These are phyloP conservation scores for Hexactinellida sp. DNA, from an alignment of 37 sponge, comb jelly and placozoan genomes.

Conservation along the genomic window DNA sequence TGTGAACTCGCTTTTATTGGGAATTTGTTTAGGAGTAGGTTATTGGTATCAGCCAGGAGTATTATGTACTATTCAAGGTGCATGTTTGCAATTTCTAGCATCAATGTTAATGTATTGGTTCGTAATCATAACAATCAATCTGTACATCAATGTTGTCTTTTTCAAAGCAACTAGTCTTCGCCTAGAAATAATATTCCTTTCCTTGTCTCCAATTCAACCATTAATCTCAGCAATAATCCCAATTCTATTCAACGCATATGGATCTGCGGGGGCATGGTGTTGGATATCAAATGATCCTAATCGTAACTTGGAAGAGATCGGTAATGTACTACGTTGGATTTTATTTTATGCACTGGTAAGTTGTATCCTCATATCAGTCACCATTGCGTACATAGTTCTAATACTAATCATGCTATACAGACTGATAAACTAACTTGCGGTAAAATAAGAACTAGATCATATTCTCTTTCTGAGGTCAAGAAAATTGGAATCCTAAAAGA, in stretches of 20 bases:
- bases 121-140: not conserved
- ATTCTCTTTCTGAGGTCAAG: not conserved
- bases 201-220: not conserved
- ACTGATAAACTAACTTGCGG: not conserved
- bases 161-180: not conserved
- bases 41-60: not conserved
- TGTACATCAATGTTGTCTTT: not conserved
- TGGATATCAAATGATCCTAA: not conserved
- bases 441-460: not conserved
- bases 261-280: not conserved
- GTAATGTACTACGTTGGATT: not conserved
- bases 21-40: not conserved
- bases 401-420: not conserved
- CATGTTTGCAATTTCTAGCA: not conserved
- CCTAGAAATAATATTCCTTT: not conserved
- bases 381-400: not conserved
- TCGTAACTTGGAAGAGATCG: not conserved
- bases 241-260: not conserved
- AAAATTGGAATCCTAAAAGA: not conserved
- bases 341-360: not conserved
- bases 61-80: not conserved
- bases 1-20: not conserved
- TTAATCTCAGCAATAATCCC: not conserved
- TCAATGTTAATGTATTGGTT: not conserved
- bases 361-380: not conserved